Conservation (phyloP, 2,797 vertebrate genomes). For the Rhinoraja longicauda region DNA sequence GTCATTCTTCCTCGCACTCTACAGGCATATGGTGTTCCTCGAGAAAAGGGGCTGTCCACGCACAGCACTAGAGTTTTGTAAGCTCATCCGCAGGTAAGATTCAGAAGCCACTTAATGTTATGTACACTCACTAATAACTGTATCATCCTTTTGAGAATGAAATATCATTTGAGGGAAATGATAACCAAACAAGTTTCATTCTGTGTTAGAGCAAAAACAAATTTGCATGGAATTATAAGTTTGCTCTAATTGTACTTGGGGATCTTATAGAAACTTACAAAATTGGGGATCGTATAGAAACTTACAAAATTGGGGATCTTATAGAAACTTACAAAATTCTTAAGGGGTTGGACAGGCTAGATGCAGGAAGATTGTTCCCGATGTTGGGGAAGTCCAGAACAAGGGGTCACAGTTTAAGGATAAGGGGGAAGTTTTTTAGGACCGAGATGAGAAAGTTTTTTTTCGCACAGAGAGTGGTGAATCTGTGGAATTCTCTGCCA, state of each 20-base stretch:
- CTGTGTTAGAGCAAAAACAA: accelerated
- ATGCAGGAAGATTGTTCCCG: no score
- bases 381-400: no score
- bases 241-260: background rate
- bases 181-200: background rate
- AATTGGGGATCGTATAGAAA: no score
- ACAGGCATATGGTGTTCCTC: slow-evolving; percentile 91
- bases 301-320: no score
- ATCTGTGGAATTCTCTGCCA: no score
- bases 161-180: background rate
- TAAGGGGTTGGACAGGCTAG: no score
- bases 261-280: no score
- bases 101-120: accelerated
- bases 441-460: no score
- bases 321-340: no score
- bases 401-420: no score
- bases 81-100: slow-evolving; percentile 81
- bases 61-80: slow-evolving; percentile 91
- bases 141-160: background rate
- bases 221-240: accelerated
- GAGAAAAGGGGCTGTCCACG: slow-evolving; percentile 92
- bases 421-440: no score
- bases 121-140: background rate
- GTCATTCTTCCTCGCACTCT: slow-evolving; percentile 87
- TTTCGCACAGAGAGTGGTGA: no score